Evolutionary conservation across 2,888 invertebrate species (phyloP).

Genomic region (Parapristionchus giblindavisi): DNA sequence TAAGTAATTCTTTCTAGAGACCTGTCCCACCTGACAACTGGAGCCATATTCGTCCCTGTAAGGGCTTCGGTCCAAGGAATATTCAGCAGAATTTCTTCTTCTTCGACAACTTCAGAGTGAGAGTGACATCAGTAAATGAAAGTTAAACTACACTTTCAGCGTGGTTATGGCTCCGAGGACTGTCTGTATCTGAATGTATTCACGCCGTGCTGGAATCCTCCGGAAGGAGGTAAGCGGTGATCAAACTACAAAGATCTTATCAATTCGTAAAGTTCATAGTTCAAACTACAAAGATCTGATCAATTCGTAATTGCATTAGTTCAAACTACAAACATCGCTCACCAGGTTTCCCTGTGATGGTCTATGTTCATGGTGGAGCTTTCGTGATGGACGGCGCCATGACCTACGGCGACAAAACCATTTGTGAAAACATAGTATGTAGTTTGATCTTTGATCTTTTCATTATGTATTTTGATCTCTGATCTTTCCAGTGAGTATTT

Average conservation of each 20-base stretch:
- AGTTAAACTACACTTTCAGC: no score
- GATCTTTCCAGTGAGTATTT: no score
- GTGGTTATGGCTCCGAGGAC: neutral
- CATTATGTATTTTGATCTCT: no score
- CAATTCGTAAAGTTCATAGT: no score
- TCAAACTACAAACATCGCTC: neutral
- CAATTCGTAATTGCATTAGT: no score
- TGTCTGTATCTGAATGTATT: slow-evolving; percentile 35
- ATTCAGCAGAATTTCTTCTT: slow-evolving; percentile 44
- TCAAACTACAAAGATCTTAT: no score
- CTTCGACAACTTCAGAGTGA: slow-evolving; percentile 11
- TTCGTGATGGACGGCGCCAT: slow-evolving; percentile 6
- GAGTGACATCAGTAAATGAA: no score
- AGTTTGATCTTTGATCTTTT: no score
- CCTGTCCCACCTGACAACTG: slow-evolving; percentile 50
- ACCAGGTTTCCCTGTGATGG: slow-evolving; percentile 7
- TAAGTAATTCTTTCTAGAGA: slow-evolving; percentile 35
- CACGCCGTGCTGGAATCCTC: slow-evolving; percentile 26
- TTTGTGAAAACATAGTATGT: neutral
- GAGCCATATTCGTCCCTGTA: slow-evolving; percentile 46
- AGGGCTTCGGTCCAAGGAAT: slow-evolving; percentile 46
- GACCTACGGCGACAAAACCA: neutral
- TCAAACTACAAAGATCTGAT: no score
- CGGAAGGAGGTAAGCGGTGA: slow-evolving; percentile 20
- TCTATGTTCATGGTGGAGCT: neutral